phyloP scores from a whole-genome alignment of 2,888 invertebrate genomes.

The Metallyticus violacea region DNA sequence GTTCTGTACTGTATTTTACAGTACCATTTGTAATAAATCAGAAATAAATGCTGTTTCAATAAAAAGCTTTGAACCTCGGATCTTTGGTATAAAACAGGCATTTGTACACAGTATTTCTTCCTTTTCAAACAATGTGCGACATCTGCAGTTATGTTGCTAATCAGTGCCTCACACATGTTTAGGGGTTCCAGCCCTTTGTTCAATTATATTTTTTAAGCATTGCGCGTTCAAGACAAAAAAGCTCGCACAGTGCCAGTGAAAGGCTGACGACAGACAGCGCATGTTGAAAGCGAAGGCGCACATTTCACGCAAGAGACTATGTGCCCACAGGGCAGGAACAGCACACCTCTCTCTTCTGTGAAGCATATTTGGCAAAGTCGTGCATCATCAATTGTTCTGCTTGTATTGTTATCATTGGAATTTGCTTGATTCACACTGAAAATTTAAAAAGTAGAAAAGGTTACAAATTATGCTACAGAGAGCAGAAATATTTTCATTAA shows the following conservation, averaged over 20 bases:
- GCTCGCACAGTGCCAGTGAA: conserved; percentile 67
- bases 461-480: too few relatives aligned
- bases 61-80: background rate
- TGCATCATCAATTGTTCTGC: conserved; percentile 39
- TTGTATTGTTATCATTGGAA: background rate
- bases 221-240: conserved; percentile 51
- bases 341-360: conserved; percentile 80
- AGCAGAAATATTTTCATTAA: too few relatives aligned
- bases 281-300: conserved; percentile 79
- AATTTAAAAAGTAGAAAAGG: background rate
- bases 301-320: conserved; percentile 90
- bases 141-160: background rate
- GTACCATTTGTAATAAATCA: background rate
- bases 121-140: too few relatives aligned
- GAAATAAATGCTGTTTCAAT: background rate
- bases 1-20: too few relatives aligned
- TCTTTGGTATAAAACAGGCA: background rate
- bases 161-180: background rate
- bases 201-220: background rate
- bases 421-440: background rate
- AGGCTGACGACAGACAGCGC: conserved; percentile 81
- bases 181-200: too few relatives aligned
- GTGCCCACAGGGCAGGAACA: conserved; percentile 94
- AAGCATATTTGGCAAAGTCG: conserved; percentile 89
- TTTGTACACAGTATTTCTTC: too few relatives aligned